These are phyloP conservation scores for Halcyon leucocephala DNA, from an alignment of 2,797 vertebrate species.

Conservation along the genomic window DNA sequence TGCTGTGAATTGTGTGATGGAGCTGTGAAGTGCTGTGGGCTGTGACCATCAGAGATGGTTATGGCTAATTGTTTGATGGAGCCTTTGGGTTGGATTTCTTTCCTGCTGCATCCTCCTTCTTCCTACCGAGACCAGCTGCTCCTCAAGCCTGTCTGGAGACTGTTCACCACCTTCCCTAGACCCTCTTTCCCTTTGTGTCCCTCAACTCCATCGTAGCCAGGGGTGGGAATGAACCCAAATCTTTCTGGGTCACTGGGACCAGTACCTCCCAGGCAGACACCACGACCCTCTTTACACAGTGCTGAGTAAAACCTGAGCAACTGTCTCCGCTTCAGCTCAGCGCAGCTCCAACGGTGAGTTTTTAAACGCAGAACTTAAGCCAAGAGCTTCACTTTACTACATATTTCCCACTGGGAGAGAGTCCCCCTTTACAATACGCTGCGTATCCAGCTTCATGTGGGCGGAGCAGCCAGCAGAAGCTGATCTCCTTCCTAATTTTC, in stretches of 20 bases:
- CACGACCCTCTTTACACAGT: rapidly evolving
- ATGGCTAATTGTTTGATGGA: neutral
- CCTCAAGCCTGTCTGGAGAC: neutral
- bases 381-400: neutral
- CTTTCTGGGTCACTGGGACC: neutral
- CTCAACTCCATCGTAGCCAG: rapidly evolving
- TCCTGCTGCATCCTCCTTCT: neutral
- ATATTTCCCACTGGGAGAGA: neutral
- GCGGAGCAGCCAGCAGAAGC: neutral
- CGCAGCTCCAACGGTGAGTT: rapidly evolving
- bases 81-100: neutral
- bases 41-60: rapidly evolving
- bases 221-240: neutral
- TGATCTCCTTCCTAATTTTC: neutral
- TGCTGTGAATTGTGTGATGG: neutral
- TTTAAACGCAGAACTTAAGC: neutral
- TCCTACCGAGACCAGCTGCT: neutral
- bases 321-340: neutral
- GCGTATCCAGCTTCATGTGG: neutral
- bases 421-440: neutral
- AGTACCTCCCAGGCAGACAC: neutral
- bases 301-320: neutral
- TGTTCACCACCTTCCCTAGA: neutral
- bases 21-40: neutral
- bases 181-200: neutral